Evolutionary conservation across 2,888 invertebrate species (phyloP), one percentile per base, ranked within the genome.

Genomic region (Hydrotaea diabolus): DNA sequence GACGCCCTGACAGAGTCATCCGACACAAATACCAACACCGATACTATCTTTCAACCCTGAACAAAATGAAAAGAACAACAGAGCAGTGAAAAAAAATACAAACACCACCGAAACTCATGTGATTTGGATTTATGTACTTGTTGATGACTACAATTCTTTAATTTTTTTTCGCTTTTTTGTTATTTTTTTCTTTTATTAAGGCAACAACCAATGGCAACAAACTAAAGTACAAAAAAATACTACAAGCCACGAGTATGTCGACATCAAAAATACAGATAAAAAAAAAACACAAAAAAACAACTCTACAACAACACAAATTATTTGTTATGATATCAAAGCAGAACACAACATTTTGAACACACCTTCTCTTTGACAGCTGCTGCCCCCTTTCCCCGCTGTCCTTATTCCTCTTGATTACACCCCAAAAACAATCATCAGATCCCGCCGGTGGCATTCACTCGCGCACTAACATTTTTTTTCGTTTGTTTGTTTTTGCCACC

Each of bases 31-130:
- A n/a, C n/a, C 2, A n/a, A 49, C 15, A 49, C 15, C 49, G 2
- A 49, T n/a, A 49, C 49, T 49, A 49, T 49, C 49, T n/a, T 49
- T n/a, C n/a, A 49, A 49, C 49, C 49, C 49, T 49, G 49, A 49
- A 49, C 49, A 7, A 49, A n/a, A n/a, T 49, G 31, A 31, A 49
- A 49, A 39, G 9, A 39, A 39, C 4, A 39, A 13, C 39, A 39
- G 7, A 39, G 8, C 21, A 19, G 55, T 21, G 8, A 55, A 0
- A 55, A 13, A 55, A 55, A 55, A 55, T 7, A 55, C 17, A 55
- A 55, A 21, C 11, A 19, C n/a, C n/a, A n/a, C 11, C 19, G 23
- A 55, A 55, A 55, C 55, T 55, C 55, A 55, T 55, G 55, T 55
- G 55, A 55, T 21, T 55, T 55, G 21, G 55, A 55, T 55, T 55